Evolutionary conservation across 2,113 vertebrate species (phyloP), one percentile per base, ranked within the genome.

Genomic region (Enhydra lutris): DNA sequence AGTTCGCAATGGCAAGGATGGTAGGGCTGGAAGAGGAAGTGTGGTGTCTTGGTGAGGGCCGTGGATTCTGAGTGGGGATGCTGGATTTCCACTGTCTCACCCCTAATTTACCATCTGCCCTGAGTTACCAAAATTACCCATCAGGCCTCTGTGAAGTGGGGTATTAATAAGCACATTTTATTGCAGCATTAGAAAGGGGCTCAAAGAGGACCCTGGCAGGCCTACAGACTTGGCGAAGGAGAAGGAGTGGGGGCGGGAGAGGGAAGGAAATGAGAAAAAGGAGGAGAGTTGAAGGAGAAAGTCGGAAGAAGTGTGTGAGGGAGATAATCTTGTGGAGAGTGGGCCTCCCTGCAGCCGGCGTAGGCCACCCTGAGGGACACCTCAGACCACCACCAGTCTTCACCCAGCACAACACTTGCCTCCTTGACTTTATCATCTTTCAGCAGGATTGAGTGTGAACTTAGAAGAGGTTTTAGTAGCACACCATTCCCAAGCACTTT

Each of bases 81-180:
- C 39, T 85, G 92, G 52, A 45, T 96, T 97, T 79, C 92, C 85
- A 96, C 85, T 13, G 74, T 84, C 52, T 97, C 76, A 79, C 91
- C 74, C 88, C 96, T 88, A 91, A 95, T 91, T 97, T 82, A 83
- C 90, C 96, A 80, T 93, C 94, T 89, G 87, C 94, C 81, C 67
- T 7, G 67, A 96, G 80, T 94, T 92, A 85, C 59, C 84, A 90
- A 29, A 97, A 93, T 96, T 86, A 92, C 45, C 55, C 81, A 59
- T 91, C 61, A 42, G 81, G 88, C 61, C 36, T 96, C 90, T 93
- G 24, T 74, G 67, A 96, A 90, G 76, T 86, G 47, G 50, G 73
- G 9, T 69, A 36, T 76, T 89, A 87, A 88, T 83, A 95, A 76
- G 94, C 45, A 65, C 76, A 79, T 94, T 92, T 95, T 94, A 87